phyloP scores from a whole-genome alignment of 2,888 invertebrate genomes.

The Lordiphosa fenestrarum region DNA sequence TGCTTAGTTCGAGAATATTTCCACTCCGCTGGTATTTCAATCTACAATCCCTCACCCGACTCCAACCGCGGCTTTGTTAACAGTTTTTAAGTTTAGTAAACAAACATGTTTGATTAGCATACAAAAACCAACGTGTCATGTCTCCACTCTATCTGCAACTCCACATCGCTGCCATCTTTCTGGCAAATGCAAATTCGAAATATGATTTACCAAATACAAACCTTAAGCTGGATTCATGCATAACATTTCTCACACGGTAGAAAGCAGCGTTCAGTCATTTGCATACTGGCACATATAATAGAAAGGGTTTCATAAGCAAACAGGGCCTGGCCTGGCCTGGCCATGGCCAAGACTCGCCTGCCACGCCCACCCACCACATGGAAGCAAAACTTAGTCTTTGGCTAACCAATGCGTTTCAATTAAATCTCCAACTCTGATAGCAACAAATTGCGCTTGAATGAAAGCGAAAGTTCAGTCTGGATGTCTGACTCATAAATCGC shows the following conservation, averaged over 20 bases:
- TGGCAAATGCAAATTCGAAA: conserved; percentile 45
- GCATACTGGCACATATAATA: conserved; percentile 40
- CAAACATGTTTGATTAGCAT: conserved; percentile 61
- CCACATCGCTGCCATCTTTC: conserved; percentile 7
- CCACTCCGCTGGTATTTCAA: too few species aligned
- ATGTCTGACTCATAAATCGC: conserved; percentile 1
- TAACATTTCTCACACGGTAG: conserved; percentile 54
- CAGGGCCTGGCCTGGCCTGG: not conserved
- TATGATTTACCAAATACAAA: conserved; percentile 52
- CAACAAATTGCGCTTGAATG: conserved; percentile 2
- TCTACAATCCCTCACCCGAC: too few species aligned
- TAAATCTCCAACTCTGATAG: not conserved
- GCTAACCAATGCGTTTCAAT: conserved; percentile 5
- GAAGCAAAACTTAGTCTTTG: too few species aligned
- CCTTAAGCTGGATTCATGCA: conserved; percentile 18
- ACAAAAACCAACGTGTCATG: conserved; percentile 24
- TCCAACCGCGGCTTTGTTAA: conserved; percentile 21
- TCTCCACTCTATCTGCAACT: conserved; percentile 5
- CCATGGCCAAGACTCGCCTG: conserved; percentile 5
- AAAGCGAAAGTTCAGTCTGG: conserved; percentile 53
- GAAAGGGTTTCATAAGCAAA: conserved; percentile 37
- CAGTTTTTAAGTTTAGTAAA: conserved; percentile 36
- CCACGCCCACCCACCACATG: conserved; percentile 2
- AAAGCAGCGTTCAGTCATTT: conserved; percentile 57
- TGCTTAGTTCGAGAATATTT: too few species aligned